A percentile compares a stretch with the other conserved stretches of the same genome.
phyloP scores from a whole-genome alignment of 2,113 vertebrate species.

The Picathartes gymnocephalus region DNA sequence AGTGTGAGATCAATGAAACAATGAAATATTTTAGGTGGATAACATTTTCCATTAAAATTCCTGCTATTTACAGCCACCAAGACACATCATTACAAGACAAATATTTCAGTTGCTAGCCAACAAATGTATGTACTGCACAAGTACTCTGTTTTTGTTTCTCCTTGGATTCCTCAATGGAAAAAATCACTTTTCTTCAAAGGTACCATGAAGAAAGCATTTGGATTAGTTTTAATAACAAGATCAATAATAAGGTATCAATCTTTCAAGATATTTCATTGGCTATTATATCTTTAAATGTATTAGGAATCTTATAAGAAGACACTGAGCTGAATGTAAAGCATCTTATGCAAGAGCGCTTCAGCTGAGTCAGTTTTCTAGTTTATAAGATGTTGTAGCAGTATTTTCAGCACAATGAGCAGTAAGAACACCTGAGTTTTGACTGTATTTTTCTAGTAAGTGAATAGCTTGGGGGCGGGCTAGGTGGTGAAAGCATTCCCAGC shows the following conservation, averaged over 20 bases:
- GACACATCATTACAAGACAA: conserved; percentile 35
- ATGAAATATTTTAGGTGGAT: conserved; percentile 12
- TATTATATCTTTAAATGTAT: neutral
- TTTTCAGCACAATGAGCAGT: neutral
- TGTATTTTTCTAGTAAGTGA: neutral
- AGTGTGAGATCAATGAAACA: neutral
- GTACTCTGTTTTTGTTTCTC: neutral
- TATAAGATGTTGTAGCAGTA: neutral
- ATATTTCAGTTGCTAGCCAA: conserved; percentile 8
- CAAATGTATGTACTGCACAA: conserved; percentile 1
- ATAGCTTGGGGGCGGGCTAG: neutral
- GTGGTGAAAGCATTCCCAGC: neutral
- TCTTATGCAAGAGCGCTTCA: neutral
- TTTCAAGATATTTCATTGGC: conserved; percentile 20
- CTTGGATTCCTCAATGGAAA: neutral
- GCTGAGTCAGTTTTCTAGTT: neutral
- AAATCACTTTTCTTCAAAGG: conserved; percentile 18
- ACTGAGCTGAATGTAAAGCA: neutral
- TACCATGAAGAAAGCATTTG: conserved; percentile 21
- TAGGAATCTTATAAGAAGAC: neutral
- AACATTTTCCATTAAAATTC: conserved; percentile 23
- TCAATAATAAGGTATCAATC: conserved; percentile 9
- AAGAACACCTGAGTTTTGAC: neutral
- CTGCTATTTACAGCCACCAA: conserved; percentile 43
- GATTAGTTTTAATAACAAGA: conserved; percentile 60